These are phyloP conservation scores for Nautilus pompilius DNA, from an alignment of 1,140 invertebrate genomes.

Conservation along the genomic window DNA sequence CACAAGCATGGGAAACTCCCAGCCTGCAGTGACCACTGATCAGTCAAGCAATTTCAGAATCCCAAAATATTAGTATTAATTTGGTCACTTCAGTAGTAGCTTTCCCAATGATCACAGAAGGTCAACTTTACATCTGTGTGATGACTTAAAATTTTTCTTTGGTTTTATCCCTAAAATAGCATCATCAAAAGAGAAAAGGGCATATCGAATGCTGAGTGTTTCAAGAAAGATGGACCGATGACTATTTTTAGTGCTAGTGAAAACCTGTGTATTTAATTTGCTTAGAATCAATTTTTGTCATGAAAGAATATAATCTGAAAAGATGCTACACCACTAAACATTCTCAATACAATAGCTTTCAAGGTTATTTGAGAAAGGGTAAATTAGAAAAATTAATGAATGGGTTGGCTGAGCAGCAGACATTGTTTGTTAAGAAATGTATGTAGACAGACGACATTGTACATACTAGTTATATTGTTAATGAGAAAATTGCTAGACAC, in stretches of 20 bases:
- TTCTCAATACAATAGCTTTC: neutral
- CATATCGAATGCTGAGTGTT: neutral
- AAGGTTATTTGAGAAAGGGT: neutral
- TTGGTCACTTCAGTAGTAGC: no score
- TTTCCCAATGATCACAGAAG: no score
- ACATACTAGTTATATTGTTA: neutral
- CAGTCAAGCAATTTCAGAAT: no score
- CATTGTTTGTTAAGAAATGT: neutral
- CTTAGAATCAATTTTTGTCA: neutral
- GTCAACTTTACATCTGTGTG: no score
- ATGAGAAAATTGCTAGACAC: neutral
- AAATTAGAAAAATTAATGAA: neutral
- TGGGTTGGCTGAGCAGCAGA: neutral
- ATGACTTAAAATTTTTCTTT: no score
- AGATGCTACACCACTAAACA: neutral
- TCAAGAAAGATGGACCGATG: neutral
- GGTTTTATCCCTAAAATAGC: neutral
- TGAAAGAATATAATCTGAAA: neutral
- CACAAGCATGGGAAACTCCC: no score
- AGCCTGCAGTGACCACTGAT: no score
- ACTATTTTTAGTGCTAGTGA: neutral
- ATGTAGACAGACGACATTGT: neutral
- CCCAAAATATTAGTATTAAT: no score
- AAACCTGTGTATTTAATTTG: neutral
- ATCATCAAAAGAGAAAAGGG: neutral